A percentile compares a stretch with the other conserved stretches of the same genome.
phyloP scores from a whole-genome alignment of 2,888 invertebrate genomes.

The Serrognathus titanus region DNA sequence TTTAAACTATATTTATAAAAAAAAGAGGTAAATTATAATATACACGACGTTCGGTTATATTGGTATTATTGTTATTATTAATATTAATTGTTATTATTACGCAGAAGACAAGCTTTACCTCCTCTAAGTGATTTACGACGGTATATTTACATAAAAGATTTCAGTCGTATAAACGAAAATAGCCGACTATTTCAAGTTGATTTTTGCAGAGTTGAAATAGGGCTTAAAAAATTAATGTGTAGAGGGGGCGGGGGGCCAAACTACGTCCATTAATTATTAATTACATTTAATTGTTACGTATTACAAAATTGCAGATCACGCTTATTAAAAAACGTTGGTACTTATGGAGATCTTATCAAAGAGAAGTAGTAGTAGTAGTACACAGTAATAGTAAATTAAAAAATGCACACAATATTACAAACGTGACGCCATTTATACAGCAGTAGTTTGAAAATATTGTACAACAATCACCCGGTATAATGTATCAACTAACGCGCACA shows the following conservation, averaged over 20 bases:
- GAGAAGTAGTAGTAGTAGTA: conserved; percentile 20
- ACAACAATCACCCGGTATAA: conserved; percentile 5
- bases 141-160: too few relatives aligned
- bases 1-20: not conserved
- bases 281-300: conserved; percentile 6
- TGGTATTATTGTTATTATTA: conserved; percentile 5
- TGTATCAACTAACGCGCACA: not conserved
- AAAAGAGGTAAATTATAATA: conserved; percentile 3
- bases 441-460: conserved; percentile 4
- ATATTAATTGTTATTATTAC: not conserved
- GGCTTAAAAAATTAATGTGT: too few relatives aligned
- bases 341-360: conserved; percentile 42
- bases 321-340: conserved; percentile 38
- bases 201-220: too few relatives aligned
- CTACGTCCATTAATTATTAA: not conserved
- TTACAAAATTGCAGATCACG: conserved; percentile 10
- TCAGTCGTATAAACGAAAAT: too few relatives aligned
- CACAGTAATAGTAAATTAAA: conserved; percentile 19
- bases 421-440: not conserved
- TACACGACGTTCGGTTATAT: conserved; percentile 8
- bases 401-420: not conserved
- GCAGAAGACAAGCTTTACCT: too few relatives aligned
- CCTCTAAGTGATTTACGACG: not conserved
- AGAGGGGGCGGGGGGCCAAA: too few relatives aligned
- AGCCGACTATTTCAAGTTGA: too few relatives aligned